Evolutionary conservation across 2,888 invertebrate species (phyloP), one percentile per base, ranked within the genome.

Genomic region (Drosophila lutescens): DNA sequence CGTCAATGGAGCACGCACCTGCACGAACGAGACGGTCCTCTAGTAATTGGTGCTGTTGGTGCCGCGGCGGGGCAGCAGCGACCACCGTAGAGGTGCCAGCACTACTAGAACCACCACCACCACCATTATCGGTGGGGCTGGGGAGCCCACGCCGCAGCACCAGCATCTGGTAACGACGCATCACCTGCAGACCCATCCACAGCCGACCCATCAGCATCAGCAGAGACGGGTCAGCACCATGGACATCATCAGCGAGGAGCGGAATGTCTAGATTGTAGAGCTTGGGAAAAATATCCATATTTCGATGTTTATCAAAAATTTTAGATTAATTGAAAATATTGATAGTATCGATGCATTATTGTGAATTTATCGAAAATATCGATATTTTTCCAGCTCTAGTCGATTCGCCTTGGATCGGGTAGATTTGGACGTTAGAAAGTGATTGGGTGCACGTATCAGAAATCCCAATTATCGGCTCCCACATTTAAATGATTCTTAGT

Each of bases 1-100:
- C 38, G 96, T 96, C 0, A 96, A 97, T 89, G 96, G 96, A 5
- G 96, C 96, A 61, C 93, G 96, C 80, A 96, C 96, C 4, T 96
- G 96, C 91, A 96, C 96, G 20, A 96, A 96, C 89, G 97, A 97
- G 93, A 97, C 96, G 56, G 96, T 96, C 62, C 91, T 92, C 82
- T 92, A 92, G 91, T 91, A 90, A 89, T 86, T 89, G 84, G 82
- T 84, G 69, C 79, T 87, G 74, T 77, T 88, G 84, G 88, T 89
- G 87, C 89, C 89, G 80, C 79, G 89, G 76, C 90, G 79, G 26
- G 80, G 82, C 67, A 84, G 82, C 63, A 88, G 87, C 71, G 79
- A 86, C 38, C 86, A 88, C 23, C 83, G 76, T 67, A 86, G 88
- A 72, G 61, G 54, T 55, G 61, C 73, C 47, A 53, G 47, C 53